Base-by-base conservation (phyloP, 2,113 vertebrate genomes). In the Elgaria multicarinata region DNA sequence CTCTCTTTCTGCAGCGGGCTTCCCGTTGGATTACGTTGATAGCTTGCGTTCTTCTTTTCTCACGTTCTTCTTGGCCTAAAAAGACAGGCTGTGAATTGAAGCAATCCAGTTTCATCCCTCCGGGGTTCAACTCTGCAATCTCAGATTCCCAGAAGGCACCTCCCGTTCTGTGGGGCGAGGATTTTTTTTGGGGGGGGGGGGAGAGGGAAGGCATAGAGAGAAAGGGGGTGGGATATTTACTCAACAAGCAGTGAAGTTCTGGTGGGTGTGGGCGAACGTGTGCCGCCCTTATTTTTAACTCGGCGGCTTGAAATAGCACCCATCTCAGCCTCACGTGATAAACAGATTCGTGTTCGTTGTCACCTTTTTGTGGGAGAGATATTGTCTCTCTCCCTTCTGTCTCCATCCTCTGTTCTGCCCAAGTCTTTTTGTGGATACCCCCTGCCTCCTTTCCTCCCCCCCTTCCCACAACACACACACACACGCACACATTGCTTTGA, bases 201-300 rank as follows among this genome's bases (percentile, higher is more conserved):
- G 20, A 36, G 18, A 3, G 9, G n/a, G 36, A 36, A 58, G n/a
- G 53, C 20, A 16, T 5, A n/a, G 26, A 12, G 24, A 26, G 24
- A 36, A 0, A 0, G 12, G 39, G n/a, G 14, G 5, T 31, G 13
- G 53, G n/a, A 31, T n/a, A 18, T n/a, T 33, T 24, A 31, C 5
- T 53, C 76, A 53, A 53, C 74, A 39, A 39, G n/a, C 50, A 42
- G 55, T 42, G 6, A 86, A 6, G 53, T 20, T 76, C 10, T 33
- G 16, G 26, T 16, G 2, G 28, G 13, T 2, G 12, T 1, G 72
- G 74, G 53, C 44, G 75, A 67, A n/a, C 39, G 50, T 44, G 66
- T n/a, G 50, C 20, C 33, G 1, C 58, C 36, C 33, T 66, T 78
- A 67, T 87, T 78, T 87, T 87, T 87, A 78, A 50, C 66, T 87